These are phyloP conservation scores for Thelaira solivaga DNA, from an alignment of 2,888 invertebrate species.

Conservation along the genomic window DNA sequence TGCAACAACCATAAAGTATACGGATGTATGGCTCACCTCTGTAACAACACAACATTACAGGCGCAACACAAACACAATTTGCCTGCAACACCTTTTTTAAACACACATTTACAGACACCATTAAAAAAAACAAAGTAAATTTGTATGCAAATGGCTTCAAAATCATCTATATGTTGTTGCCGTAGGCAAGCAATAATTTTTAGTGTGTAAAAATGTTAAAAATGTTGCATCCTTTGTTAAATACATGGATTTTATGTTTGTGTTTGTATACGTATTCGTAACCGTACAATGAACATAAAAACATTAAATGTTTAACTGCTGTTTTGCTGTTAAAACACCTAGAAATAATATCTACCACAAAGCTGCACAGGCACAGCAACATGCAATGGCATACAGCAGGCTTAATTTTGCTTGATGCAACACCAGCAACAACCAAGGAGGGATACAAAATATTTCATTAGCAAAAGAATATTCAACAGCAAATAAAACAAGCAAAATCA, in stretches of 20 bases:
- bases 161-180: conserved; percentile 21
- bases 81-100: conserved; percentile 9
- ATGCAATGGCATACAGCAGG: no score
- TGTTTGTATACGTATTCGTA: no score
- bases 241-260: conserved; percentile 24
- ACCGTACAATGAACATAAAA: conserved; percentile 8
- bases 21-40: neutral
- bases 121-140: neutral
- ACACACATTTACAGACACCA: neutral
- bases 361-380: neutral
- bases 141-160: conserved; percentile 23
- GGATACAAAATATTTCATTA: conserved; percentile 22
- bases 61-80: conserved; percentile 17
- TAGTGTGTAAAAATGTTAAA: conserved; percentile 34
- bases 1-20: conserved; percentile 30
- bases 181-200: conserved; percentile 41
- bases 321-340: conserved; percentile 43
- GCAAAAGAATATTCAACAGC: conserved; percentile 16
- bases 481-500: no score
- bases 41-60: neutral
- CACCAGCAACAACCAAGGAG: neutral
- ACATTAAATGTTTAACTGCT: conserved; percentile 43
- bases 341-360: conserved; percentile 36
- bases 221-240: conserved; percentile 57
- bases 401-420: no score